Base-by-base conservation (phyloP, 2,888 invertebrate species). In the Drosophila koepferae region DNA sequence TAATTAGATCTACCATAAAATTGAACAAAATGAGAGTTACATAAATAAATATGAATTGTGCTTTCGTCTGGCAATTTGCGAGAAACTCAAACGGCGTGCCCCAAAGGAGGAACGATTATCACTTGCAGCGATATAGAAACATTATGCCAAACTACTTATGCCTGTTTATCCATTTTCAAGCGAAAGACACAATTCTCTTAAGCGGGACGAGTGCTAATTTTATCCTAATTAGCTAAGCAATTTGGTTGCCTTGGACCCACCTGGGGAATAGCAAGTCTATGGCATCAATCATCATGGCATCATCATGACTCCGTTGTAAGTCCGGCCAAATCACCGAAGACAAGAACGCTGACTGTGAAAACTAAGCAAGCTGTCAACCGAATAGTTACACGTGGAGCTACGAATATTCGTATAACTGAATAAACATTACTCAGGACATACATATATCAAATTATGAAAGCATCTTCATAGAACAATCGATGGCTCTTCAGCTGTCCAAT, bases 1-100 rank as follows among this genome's bases (percentile, higher is more conserved):
- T 86, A 89, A 89, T 86, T 89, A 89, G 88, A 89, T 85, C 70
- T 73, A 60, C 72, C 81, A 78, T 84, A 79, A 74, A 84, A 86
- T 75, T 73, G 59, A 61, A 64, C 72, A 60, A 78, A 69, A 55
- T 70, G 67, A n/a, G 55, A 56, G 46, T 64, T 55, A 9, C 72
- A 71, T 71, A 76, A 59, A 66, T 63, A 80, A 76, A 68, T 76
- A 72, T 80, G 67, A 80, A 64, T 80, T 80, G 48, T 38, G 40
- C 64, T 31, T 31, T 48, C 28, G 34, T 18, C 48, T 36, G 12
- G 59, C 38, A 48, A 36, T 63, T 63, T 46, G 12, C 23, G n/a
- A 40, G 20, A 6, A 10, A 43, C 55, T 60, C 60, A 36, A 62
- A 58, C 44, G 36, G 23, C 48, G 10, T 51, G 16, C 34, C 31